These are phyloP conservation scores for Cuculus canorus DNA, from an alignment of 2,797 vertebrate genomes.

Conservation along the genomic window DNA sequence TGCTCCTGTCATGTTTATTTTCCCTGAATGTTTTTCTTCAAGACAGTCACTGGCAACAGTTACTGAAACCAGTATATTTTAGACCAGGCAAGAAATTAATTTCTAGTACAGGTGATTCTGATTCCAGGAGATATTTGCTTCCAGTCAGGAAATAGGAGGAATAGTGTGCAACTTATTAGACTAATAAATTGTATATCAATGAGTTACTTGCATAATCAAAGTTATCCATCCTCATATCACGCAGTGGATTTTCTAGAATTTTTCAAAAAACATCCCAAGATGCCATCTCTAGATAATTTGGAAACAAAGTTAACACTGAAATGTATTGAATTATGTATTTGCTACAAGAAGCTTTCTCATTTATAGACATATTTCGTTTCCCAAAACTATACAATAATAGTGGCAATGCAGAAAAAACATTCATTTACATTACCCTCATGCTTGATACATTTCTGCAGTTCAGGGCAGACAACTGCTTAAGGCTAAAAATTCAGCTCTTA, in stretches of 20 bases:
- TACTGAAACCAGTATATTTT: neutral
- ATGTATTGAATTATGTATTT: neutral
- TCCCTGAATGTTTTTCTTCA: neutral
- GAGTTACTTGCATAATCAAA: neutral
- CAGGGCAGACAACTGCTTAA: neutral
- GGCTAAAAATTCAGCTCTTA: constrained; percentile 38
- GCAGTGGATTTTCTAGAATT: neutral
- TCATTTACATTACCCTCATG: neutral
- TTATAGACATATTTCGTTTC: neutral
- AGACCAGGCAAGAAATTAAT: neutral
- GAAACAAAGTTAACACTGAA: neutral
- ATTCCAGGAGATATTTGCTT: neutral
- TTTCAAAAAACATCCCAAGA: neutral
- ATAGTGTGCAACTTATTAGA: neutral
- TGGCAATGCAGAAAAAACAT: neutral
- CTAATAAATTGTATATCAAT: neutral
- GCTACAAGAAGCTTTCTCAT: neutral
- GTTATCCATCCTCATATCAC: neutral
- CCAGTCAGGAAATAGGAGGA: neutral
- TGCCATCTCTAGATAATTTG: neutral
- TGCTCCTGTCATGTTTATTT: neutral
- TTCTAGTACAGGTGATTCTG: neutral
- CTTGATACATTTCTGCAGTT: neutral
- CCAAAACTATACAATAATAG: neutral
- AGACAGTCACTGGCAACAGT: neutral